A percentile compares a stretch with the other conserved stretches of the same genome.
These are phyloP conservation scores for Zaprionus taronus DNA, from an alignment of 1,140 invertebrate genomes.

Conservation along the genomic window DNA sequence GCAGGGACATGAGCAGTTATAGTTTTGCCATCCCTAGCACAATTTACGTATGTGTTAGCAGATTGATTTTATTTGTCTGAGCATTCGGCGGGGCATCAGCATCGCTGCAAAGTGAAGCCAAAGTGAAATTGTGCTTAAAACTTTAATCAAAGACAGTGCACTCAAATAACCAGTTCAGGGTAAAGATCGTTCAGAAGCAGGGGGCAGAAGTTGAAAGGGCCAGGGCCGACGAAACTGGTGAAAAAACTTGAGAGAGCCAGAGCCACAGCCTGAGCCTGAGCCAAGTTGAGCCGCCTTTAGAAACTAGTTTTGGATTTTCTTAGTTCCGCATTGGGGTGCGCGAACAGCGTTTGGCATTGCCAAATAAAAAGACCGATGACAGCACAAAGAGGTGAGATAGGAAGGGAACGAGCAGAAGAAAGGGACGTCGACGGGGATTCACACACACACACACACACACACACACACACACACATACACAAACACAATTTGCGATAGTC, in stretches of 20 bases:
- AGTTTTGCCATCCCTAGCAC: not conserved
- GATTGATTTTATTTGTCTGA: not conserved
- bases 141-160: constrained; percentile 65
- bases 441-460: not conserved
- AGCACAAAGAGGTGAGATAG: constrained; percentile 3
- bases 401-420: not conserved
- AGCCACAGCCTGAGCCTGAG: not conserved
- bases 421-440: not conserved
- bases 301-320: constrained; percentile 54
- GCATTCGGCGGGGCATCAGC: not conserved
- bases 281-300: constrained; percentile 7
- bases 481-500: not conserved
- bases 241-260: constrained; percentile 10
- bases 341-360: not conserved
- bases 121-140: constrained; percentile 50
- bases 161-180: constrained; percentile 48
- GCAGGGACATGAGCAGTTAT: not conserved
- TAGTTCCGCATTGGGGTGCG: constrained; percentile 42
- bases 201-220: not conserved
- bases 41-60: not conserved
- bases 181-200: not conserved
- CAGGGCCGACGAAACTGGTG: constrained; percentile 20
- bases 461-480: no score
- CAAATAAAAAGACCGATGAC: constrained; percentile 39
- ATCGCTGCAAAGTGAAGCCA: not conserved